These are phyloP conservation scores for Temnothorax nylanderi DNA, from an alignment of 1,140 invertebrate species.

Conservation along the genomic window DNA sequence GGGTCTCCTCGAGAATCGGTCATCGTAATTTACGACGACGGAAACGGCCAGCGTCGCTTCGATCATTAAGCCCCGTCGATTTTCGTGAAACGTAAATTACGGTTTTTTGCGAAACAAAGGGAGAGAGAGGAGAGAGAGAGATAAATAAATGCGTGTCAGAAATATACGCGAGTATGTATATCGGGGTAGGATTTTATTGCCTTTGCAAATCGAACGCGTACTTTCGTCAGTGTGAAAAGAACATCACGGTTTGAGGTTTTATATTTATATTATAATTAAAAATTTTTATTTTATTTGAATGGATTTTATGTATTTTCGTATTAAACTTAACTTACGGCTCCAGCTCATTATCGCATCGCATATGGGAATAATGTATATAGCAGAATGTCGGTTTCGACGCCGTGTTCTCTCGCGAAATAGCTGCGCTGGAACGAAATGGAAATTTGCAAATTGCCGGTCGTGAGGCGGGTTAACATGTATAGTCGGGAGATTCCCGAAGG, in stretches of 20 bases:
- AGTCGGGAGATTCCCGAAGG: constrained; percentile 15
- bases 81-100: constrained; percentile 8
- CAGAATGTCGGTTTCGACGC: not conserved
- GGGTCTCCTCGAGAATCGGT: constrained; percentile 59
- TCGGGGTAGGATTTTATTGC: not conserved
- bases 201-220: not conserved
- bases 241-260: not conserved
- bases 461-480: not conserved
- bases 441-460: constrained; percentile 16
- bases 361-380: not conserved
- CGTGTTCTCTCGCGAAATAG: not conserved
- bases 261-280: not conserved
- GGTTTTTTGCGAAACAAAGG: not conserved
- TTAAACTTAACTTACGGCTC: not conserved
- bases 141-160: too few species aligned
- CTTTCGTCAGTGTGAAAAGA: not conserved
- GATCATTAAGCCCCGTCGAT: not conserved
- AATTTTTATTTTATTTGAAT: not conserved
- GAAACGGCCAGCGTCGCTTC: constrained; percentile 34
- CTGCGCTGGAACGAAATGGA: constrained; percentile 28
- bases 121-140: not conserved
- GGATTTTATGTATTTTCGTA: not conserved
- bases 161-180: not conserved
- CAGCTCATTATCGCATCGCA: too few species aligned
- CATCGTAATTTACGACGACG: constrained; percentile 62